Evolutionary conservation across 2,888 invertebrate species (phyloP).

Genomic region (Acanthopleura granulata): DNA sequence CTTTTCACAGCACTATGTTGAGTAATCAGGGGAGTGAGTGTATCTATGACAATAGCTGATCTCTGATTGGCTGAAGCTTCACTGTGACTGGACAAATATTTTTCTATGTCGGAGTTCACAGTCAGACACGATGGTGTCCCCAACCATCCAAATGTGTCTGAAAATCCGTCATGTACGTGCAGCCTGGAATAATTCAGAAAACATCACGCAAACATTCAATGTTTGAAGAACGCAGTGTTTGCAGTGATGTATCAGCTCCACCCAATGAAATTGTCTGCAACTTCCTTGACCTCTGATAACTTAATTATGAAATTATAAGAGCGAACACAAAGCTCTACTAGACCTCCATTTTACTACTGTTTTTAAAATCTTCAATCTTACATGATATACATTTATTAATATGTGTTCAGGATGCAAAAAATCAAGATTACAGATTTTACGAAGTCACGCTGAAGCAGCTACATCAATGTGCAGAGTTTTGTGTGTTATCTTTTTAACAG

Average conservation of each 20-base stretch:
- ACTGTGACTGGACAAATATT: conserved; percentile 27
- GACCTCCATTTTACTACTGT: too few species aligned
- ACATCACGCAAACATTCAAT: neutral
- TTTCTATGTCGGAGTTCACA: conserved; percentile 32
- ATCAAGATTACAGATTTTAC: too few species aligned
- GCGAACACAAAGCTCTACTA: too few species aligned
- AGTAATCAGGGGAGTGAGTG: conserved; percentile 41
- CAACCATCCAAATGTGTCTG: conserved; percentile 40
- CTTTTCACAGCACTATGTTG: conserved; percentile 44
- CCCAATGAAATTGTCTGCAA: too few species aligned
- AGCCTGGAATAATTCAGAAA: conserved; percentile 32
- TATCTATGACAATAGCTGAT: conserved; percentile 45
- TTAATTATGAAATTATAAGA: too few species aligned
- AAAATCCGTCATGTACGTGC: conserved; percentile 35
- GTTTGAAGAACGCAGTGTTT: neutral
- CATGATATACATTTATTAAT: too few species aligned
- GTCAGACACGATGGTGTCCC: conserved; percentile 24
- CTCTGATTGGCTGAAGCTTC: conserved; percentile 28
- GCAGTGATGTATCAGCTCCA: neutral
- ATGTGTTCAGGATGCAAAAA: too few species aligned
- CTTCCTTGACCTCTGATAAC: too few species aligned
- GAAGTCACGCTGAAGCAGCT: too few species aligned
- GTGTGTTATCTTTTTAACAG: too few species aligned
- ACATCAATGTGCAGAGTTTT: too few species aligned
- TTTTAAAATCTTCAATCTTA: too few species aligned